Conservation (phyloP, 1,140 invertebrate genomes). For the Cyrtorhinus lividipennis region DNA sequence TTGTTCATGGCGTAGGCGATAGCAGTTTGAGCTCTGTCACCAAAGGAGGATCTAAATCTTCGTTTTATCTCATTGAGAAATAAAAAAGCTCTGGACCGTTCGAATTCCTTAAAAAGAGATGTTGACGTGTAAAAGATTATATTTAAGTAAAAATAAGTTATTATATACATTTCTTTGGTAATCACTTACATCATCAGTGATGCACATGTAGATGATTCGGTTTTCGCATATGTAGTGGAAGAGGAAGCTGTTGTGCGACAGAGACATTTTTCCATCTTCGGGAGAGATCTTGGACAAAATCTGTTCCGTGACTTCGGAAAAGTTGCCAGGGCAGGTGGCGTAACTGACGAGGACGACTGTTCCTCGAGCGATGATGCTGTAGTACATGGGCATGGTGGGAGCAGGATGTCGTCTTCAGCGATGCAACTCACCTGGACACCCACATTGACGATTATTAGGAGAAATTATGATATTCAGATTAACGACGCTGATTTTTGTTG, state of each 20-base stretch:
- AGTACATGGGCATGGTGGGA: constrained; percentile 87
- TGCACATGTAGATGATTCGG: constrained; percentile 79
- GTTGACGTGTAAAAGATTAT: constrained; percentile 20
- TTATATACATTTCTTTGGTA: too few relatives aligned
- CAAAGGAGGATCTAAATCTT: constrained; percentile 71
- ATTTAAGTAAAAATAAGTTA: constrained; percentile 17
- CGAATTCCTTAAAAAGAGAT: constrained; percentile 64
- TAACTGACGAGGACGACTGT: constrained; percentile 75
- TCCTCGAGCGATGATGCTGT: constrained; percentile 75
- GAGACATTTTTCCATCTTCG: constrained; percentile 76
- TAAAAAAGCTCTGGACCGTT: constrained; percentile 75
- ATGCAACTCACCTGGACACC: too few relatives aligned
- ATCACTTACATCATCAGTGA: constrained; percentile 81
- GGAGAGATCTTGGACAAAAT: constrained; percentile 71
- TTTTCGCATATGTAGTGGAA: constrained; percentile 86
- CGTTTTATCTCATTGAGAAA: constrained; percentile 82
- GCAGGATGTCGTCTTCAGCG: too few relatives aligned
- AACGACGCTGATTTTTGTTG: too few relatives aligned
- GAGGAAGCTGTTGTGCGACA: constrained; percentile 79
- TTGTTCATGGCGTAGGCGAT: constrained; percentile 89
- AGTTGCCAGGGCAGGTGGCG: constrained; percentile 83
- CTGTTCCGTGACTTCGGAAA: constrained; percentile 84
- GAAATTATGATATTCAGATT: too few relatives aligned
- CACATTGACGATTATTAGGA: too few relatives aligned
- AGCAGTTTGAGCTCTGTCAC: constrained; percentile 61